phyloP scores from a whole-genome alignment of 1,140 invertebrate species.

The Mamestra configurata region DNA sequence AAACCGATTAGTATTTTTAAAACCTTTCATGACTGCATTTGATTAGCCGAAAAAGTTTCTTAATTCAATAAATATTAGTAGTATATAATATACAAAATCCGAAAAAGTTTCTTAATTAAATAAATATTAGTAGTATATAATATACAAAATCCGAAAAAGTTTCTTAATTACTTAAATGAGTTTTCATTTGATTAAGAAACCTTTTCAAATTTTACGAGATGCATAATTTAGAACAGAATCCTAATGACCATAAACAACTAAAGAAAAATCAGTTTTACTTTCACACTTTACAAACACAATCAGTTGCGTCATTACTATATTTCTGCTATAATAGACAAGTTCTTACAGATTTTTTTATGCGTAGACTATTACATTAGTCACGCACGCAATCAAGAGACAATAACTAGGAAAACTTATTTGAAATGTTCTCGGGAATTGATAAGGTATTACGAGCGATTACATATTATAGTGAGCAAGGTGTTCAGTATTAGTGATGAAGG shows the following conservation, averaged over 20 bases:
- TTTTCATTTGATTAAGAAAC: too few relatives aligned
- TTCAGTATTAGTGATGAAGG: conserved; percentile 17
- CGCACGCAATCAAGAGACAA: conserved; percentile 40
- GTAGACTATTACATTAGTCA: conserved; percentile 27
- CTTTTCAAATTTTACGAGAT: neutral
- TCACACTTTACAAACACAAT: neutral
- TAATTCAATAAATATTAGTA: too few relatives aligned
- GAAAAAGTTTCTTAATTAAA: too few relatives aligned
- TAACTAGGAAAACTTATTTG: conserved; percentile 11
- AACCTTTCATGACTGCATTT: too few relatives aligned
- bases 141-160: too few relatives aligned
- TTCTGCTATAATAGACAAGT: neutral
- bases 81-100: too few relatives aligned
- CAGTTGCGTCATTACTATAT: conserved; percentile 23
- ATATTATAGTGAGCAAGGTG: conserved; percentile 15
- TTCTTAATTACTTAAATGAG: too few relatives aligned
- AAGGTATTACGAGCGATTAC: conserved; percentile 39
- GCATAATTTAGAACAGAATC: neutral
- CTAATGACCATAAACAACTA: neutral
- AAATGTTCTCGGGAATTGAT: conserved; percentile 36
- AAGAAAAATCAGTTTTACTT: neutral
- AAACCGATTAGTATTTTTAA: too few relatives aligned
- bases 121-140: too few relatives aligned
- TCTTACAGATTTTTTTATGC: conserved; percentile 39
- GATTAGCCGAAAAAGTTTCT: too few relatives aligned